Evolutionary conservation across 2,113 vertebrate genomes (phyloP).

Genomic region (Pyrgilauda ruficollis): DNA sequence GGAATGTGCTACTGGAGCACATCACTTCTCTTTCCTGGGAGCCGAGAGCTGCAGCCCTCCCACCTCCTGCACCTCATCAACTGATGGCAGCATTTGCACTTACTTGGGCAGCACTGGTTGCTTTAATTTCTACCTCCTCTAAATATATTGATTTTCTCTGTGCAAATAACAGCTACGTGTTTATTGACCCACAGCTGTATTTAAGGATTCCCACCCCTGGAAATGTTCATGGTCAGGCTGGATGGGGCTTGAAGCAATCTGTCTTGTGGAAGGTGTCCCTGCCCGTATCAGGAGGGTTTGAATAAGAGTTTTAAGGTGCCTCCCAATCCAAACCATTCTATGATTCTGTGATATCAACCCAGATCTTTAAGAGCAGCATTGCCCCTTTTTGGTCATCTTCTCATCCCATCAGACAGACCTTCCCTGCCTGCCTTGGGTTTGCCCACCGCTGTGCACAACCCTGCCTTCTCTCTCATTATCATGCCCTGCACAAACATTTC

Average conservation of each 20-base stretch:
- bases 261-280: not conserved
- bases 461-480: not conserved
- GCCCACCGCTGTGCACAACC: fast-evolving
- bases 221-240: not conserved
- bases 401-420: not conserved
- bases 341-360: not conserved
- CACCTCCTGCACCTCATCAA: not conserved
- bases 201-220: not conserved
- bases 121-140: not conserved
- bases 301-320: not conserved
- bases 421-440: not conserved
- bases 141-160: not conserved
- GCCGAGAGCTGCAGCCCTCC: not conserved
- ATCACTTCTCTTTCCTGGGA: not conserved
- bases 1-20: not conserved
- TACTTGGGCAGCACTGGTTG: not conserved
- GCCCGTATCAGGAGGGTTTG: not conserved
- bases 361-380: not conserved
- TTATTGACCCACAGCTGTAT: not conserved
- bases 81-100: not conserved
- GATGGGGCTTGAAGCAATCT: not conserved
- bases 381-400: fast-evolving
- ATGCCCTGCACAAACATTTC: not conserved
- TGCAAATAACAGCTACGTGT: not conserved
- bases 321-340: not conserved